Evolutionary conservation across 2,113 vertebrate genomes (phyloP).

Genomic region (Tetraodon nigroviridis): DNA sequence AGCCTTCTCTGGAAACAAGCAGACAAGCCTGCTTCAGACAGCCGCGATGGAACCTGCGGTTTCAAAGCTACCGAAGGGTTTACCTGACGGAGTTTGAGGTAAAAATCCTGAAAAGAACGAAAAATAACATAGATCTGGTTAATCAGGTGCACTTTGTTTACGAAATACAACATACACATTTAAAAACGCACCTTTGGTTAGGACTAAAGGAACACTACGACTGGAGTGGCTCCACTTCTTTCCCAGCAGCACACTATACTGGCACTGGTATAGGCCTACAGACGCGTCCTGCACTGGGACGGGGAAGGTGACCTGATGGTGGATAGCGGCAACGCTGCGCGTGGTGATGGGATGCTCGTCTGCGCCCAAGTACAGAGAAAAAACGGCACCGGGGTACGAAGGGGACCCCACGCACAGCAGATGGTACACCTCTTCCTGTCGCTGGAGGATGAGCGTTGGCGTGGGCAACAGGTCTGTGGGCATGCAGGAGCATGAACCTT

Average conservation of each 20-base stretch:
- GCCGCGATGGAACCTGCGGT: neutral
- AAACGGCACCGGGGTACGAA: slow-evolving; percentile 64
- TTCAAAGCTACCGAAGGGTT: neutral
- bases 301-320: slow-evolving; percentile 53
- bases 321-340: slow-evolving; percentile 1
- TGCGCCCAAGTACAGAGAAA: slow-evolving; percentile 61
- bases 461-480: slow-evolving; percentile 47
- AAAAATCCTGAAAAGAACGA: slow-evolving; percentile 34
- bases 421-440: slow-evolving; percentile 43
- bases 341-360: slow-evolving; percentile 10
- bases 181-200: slow-evolving; percentile 40
- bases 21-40: neutral
- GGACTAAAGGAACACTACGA: slow-evolving; percentile 45
- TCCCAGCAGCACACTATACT: slow-evolving; percentile 62
- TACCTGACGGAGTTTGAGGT: slow-evolving; percentile 36
- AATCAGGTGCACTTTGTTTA: neutral
- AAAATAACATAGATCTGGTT: neutral
- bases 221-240: slow-evolving; percentile 50
- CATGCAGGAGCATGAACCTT: too few species aligned
- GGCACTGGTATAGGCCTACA: slow-evolving; percentile 62
- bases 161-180: neutral
- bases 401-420: slow-evolving; percentile 66
- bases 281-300: slow-evolving; percentile 49
- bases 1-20: slow-evolving; percentile 1
- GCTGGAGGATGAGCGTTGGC: slow-evolving; percentile 57